Conservation (phyloP, 2,888 invertebrate species). For the Noctua janthe region DNA sequence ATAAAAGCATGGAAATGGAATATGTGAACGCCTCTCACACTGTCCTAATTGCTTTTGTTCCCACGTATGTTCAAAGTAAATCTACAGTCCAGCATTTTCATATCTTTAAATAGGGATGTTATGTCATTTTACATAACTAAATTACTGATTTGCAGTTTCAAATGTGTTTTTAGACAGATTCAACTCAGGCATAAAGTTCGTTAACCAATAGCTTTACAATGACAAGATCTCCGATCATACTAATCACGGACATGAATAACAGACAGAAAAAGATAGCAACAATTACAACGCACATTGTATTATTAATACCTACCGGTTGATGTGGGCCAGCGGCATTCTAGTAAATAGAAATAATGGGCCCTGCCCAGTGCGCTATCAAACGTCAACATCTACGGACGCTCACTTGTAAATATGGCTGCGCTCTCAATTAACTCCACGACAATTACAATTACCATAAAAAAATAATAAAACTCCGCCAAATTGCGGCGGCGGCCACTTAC, state of each 20-base stretch:
- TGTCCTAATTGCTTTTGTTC: constrained; percentile 26
- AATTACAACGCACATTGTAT: constrained; percentile 66
- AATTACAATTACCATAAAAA: constrained; percentile 88
- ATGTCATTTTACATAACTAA: background rate
- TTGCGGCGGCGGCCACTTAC: constrained; percentile 78
- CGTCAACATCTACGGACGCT: constrained; percentile 77
- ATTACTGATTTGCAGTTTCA: background rate
- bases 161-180: background rate
- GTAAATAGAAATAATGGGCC: constrained; percentile 83
- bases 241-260: constrained; percentile 40
- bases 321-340: constrained; percentile 73
- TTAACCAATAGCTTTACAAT: constrained; percentile 5
- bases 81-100: background rate
- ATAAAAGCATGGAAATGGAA: background rate
- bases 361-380: constrained; percentile 75
- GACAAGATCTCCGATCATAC: constrained; percentile 23
- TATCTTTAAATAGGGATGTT: background rate
- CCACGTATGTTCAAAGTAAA: constrained; percentile 6
- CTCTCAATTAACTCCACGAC: constrained; percentile 85
- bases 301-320: constrained; percentile 68
- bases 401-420: constrained; percentile 83
- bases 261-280: constrained; percentile 60
- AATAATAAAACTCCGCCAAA: constrained; percentile 85
- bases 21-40: constrained; percentile 16
- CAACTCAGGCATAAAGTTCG: background rate